These are phyloP conservation scores for Caenorhabditis imperialis DNA, from an alignment of 2,888 invertebrate genomes.

Conservation along the genomic window DNA sequence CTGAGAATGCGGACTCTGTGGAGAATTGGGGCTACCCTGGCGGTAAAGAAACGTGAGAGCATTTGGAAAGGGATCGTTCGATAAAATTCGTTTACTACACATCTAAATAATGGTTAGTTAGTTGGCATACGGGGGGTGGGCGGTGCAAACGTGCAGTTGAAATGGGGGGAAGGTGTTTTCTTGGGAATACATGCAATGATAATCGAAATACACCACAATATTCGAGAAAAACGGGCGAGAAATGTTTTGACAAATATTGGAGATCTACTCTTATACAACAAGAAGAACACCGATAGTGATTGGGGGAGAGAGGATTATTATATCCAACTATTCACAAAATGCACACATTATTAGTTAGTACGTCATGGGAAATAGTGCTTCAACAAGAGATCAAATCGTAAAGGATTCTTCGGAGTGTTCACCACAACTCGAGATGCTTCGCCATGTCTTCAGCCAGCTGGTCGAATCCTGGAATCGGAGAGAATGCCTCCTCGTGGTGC, in stretches of 20 bases:
- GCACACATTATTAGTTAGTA: conserved; percentile 47
- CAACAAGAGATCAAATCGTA: conserved; percentile 8
- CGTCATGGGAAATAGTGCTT: not conserved
- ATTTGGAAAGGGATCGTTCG: no score
- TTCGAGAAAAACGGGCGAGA: conserved; percentile 21
- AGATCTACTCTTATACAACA: conserved; percentile 11
- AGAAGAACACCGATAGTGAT: conserved; percentile 24
- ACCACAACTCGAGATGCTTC: conserved; percentile 65
- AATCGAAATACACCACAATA: conserved; percentile 40
- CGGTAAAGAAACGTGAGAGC: no score
- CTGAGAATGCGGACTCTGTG: no score
- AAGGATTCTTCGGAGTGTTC: not conserved
- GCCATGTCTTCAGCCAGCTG: conserved; percentile 65
- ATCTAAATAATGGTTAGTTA: conserved; percentile 18
- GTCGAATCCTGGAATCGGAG: conserved; percentile 53
- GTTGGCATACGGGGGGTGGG: not conserved
- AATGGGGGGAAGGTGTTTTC: not conserved
- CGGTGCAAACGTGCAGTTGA: not conserved
- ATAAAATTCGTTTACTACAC: conserved; percentile 35
- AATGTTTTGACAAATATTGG: conserved; percentile 5
- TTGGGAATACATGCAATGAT: conserved; percentile 46
- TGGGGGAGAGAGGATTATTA: conserved; percentile 22
- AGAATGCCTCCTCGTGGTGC: conserved; percentile 35
- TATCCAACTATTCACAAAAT: conserved; percentile 40
- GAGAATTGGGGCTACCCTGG: no score